Base-by-base conservation (phyloP, 2,888 invertebrate genomes). In the Ophioninae sp. region DNA sequence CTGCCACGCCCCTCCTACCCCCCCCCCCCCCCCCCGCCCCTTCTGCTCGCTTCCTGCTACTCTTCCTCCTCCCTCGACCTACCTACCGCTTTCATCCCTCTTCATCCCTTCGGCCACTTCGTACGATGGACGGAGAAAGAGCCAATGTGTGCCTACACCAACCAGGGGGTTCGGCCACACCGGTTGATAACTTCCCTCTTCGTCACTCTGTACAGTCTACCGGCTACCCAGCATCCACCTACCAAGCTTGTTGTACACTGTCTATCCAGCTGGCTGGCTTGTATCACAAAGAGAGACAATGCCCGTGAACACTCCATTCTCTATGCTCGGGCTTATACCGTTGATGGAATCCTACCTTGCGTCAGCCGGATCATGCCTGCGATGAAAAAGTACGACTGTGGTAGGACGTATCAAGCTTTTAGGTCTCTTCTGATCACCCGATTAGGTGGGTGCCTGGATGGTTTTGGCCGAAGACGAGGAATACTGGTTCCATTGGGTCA, bases 11-110 rank as follows among this genome's bases (percentile, higher is more conserved):
- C n/a, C n/a, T n/a, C n/a, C n/a, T n/a, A n/a, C n/a, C n/a, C n/a
- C n/a, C n/a, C n/a, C n/a, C n/a, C n/a, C n/a, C n/a, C 85, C 85
- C 79, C 85, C 85, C 85, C 79, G 82, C 84, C 83, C 86, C 86
- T 85, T 86, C 84, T 87, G 85, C 51, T 71, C 75, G 51, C 75
- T 71, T 30, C 30, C 30, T 3, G 2, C 30, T 30, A 1, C 30
- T 30, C 30, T 3, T 30, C 30, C 30, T 30, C 30, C 30, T 30
- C 30, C 30, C 3, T 3, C 30, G 30, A 30, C 30, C 30, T 30
- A 30, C 30, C 30, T 30, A 30, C 30, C 30, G 3, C 30, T 30
- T 30, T 30, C 30, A 30, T 30, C 30, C 30, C 30, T 30, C 30
- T 30, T 30, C 30, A 30, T 30, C 30, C 30, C 30, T 30, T 30